A percentile compares a stretch with the other conserved stretches of the same genome.
Evolutionary conservation across 2,888 invertebrate genomes (phyloP).

Genomic region (Drosophila colorata): DNA sequence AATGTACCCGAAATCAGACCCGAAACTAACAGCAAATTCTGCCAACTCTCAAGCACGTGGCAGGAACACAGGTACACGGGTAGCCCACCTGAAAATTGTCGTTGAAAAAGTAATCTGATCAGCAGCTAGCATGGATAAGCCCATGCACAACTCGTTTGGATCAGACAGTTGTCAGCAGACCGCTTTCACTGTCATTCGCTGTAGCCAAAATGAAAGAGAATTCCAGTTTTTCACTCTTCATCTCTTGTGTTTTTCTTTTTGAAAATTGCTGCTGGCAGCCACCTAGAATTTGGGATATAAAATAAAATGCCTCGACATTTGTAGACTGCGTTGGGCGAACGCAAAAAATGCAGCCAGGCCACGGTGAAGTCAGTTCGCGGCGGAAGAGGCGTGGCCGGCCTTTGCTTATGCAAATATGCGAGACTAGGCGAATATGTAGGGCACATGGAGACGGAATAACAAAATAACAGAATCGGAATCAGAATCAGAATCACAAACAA

Average conservation of each 20-base stretch:
- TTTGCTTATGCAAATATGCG: slow-evolving; percentile 55
- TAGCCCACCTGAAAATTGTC: slow-evolving; percentile 2
- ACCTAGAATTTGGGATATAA: slow-evolving; percentile 37
- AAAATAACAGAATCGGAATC: slow-evolving; percentile 40
- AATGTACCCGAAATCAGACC: background rate
- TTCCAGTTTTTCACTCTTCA: slow-evolving; percentile 42
- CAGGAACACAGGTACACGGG: too few relatives aligned
- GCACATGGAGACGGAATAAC: slow-evolving; percentile 45
- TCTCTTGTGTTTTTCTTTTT: background rate
- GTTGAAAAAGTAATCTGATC: slow-evolving; percentile 40
- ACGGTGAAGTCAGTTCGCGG: slow-evolving; percentile 19
- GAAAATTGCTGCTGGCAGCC: slow-evolving; percentile 20
- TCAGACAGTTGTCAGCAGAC: slow-evolving; percentile 38
- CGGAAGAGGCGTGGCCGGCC: slow-evolving; percentile 18
- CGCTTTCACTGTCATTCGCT: slow-evolving; percentile 34
- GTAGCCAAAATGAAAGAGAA: slow-evolving; percentile 23
- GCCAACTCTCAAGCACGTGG: too few relatives aligned
- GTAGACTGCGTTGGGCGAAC: slow-evolving; percentile 11
- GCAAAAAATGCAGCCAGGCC: slow-evolving; percentile 33
- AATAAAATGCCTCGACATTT: slow-evolving; percentile 46
- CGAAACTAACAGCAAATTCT: background rate
- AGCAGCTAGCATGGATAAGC: slow-evolving; percentile 43
- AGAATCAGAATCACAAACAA: slow-evolving; percentile 30
- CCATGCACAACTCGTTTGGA: slow-evolving; percentile 51
- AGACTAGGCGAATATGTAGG: slow-evolving; percentile 39